Conservation (phyloP, 2,888 invertebrate species). For the Tenthredo livida region DNA sequence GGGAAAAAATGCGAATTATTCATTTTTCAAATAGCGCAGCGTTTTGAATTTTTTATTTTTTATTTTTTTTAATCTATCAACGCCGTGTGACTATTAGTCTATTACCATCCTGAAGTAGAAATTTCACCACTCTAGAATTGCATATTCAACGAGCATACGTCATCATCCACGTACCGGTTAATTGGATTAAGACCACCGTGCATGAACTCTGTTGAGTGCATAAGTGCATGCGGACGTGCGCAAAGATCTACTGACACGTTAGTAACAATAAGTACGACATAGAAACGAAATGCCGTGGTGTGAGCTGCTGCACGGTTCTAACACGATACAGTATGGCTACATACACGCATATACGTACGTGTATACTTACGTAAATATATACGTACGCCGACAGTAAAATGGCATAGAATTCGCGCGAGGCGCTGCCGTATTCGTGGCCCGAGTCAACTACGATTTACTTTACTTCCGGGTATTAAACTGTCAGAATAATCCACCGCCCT, state of each 20-base stretch:
- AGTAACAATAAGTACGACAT: conserved; percentile 31
- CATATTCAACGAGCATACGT: conserved; percentile 8
- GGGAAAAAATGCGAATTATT: not conserved
- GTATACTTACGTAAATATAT: no score
- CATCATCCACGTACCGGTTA: not conserved
- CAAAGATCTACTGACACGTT: conserved; percentile 12
- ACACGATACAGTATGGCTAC: not conserved
- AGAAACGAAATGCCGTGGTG: conserved; percentile 36
- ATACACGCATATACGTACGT: no score
- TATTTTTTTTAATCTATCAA: not conserved
- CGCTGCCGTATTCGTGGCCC: not conserved
- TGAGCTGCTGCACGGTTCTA: not conserved
- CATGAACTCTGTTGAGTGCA: conserved; percentile 22
- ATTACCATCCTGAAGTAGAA: not conserved
- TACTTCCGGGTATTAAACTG: conserved; percentile 72
- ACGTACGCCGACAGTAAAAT: no score
- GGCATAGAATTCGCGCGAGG: not conserved
- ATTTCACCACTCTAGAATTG: not conserved
- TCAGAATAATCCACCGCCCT: conserved; percentile 72
- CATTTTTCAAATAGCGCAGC: not conserved
- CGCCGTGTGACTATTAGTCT: not conserved
- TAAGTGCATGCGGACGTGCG: conserved; percentile 26
- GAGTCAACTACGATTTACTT: conserved; percentile 68
- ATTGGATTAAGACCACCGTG: conserved; percentile 3
- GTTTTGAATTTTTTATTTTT: not conserved